A percentile compares a stretch with the other conserved stretches of the same genome.
These are phyloP conservation scores for Aradophagus sp. DNA, from an alignment of 1,140 invertebrate species.

Conservation along the genomic window DNA sequence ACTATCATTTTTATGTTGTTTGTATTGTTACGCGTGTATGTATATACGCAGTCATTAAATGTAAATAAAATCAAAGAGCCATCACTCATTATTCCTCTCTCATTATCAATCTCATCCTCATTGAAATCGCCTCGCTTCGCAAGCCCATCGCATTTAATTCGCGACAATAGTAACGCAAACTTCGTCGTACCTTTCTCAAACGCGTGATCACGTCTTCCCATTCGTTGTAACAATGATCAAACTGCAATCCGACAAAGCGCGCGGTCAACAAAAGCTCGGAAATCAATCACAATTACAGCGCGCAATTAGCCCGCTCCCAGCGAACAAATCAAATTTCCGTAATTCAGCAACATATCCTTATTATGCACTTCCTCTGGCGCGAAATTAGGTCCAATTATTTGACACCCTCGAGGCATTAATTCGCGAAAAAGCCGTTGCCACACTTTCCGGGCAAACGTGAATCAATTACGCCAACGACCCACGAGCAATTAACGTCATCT, in stretches of 20 bases:
- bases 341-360: slow-evolving; percentile 1
- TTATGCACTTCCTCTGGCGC: neutral
- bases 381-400: slow-evolving; percentile 6
- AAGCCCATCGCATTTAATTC: neutral
- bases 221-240: neutral
- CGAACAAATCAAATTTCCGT: slow-evolving; percentile 3
- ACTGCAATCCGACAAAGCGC: neutral
- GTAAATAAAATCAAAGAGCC: slow-evolving; percentile 16
- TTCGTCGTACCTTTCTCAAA: no score
- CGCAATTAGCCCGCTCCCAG: neutral
- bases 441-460: slow-evolving; percentile 3
- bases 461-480: slow-evolving; percentile 8
- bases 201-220: no score
- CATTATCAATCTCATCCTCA: slow-evolving; percentile 17
- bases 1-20: slow-evolving; percentile 10
- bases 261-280: neutral
- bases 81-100: slow-evolving; percentile 14
- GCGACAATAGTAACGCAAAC: no score
- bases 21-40: slow-evolving; percentile 10
- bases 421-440: neutral
- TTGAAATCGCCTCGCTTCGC: neutral
- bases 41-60: slow-evolving; percentile 41
- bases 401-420: neutral
- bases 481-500: slow-evolving; percentile 33
- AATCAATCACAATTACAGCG: neutral